Percentiles rank a stretch among this genome's conserved stretches.
phyloP scores from a whole-genome alignment of 2,797 vertebrate genomes.

The Rhynchotus rufescens region DNA sequence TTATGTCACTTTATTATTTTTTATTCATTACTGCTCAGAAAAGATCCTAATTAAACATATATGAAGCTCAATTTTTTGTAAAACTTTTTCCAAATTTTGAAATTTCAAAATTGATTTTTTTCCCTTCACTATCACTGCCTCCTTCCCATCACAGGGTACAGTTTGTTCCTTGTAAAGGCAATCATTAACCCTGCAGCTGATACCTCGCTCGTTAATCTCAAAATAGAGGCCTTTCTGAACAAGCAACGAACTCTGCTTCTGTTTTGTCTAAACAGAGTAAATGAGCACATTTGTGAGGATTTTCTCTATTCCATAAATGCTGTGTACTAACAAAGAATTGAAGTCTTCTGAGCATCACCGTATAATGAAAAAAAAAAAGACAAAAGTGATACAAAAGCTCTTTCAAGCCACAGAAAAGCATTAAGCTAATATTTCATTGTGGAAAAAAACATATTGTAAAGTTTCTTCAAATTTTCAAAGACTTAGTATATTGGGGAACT shows the following conservation, averaged over 20 bases:
- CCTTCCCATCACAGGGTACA: not conserved
- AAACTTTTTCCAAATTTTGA: not conserved
- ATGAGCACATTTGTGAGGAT: not conserved
- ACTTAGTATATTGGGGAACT: not conserved
- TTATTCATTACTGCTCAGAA: not conserved
- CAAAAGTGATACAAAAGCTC: not conserved
- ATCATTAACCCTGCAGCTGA: not conserved
- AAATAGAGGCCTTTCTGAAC: not conserved
- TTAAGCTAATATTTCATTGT: not conserved
- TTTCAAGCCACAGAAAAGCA: not conserved
- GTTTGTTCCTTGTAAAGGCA: not conserved
- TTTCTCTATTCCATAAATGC: not conserved
- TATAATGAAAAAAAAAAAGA: not conserved
- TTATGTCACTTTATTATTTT: not conserved
- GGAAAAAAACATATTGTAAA: not conserved
- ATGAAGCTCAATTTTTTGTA: not conserved
- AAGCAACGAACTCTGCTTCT: not conserved
- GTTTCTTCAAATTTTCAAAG: not conserved
- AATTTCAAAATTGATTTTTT: not conserved
- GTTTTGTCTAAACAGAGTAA: not conserved
- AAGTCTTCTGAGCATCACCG: not conserved
- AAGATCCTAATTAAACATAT: not conserved
- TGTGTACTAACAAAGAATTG: not conserved
- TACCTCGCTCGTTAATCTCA: not conserved
- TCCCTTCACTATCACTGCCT: not conserved